These are phyloP conservation scores for Pygmarrhopalites habei DNA, from an alignment of 1,140 invertebrate genomes.

Conservation along the genomic window DNA sequence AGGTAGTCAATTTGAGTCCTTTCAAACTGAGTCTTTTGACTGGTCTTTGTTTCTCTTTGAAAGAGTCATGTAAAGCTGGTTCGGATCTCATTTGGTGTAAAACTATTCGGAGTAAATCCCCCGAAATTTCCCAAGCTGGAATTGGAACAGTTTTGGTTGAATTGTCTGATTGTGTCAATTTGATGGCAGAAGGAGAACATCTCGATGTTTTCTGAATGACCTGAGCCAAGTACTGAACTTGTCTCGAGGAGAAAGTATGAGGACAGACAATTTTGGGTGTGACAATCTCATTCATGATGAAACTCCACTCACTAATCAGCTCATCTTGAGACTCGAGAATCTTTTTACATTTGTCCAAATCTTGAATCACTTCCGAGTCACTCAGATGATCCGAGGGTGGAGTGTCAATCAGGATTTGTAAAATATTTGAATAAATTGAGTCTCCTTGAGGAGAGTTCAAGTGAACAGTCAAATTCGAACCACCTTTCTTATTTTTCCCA, in stretches of 20 bases:
- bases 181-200: slow-evolving; percentile 22
- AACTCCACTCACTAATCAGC: slow-evolving; percentile 23
- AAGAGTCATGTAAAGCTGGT: background rate
- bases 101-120: slow-evolving; percentile 35
- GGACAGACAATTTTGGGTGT: slow-evolving; percentile 34
- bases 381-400: slow-evolving; percentile 14
- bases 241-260: slow-evolving; percentile 32
- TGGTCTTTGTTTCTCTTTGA: slow-evolving; percentile 24
- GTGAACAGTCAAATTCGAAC: too few species aligned
- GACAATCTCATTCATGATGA: slow-evolving; percentile 18
- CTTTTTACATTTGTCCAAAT: slow-evolving; percentile 19
- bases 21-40: slow-evolving; percentile 17
- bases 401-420: slow-evolving; percentile 21
- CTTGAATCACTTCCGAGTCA: slow-evolving; percentile 17
- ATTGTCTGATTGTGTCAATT: background rate
- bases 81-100: slow-evolving; percentile 38
- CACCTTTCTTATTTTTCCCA: background rate
- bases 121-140: slow-evolving; percentile 36
- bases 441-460: slow-evolving; percentile 1
- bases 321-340: slow-evolving; percentile 32
- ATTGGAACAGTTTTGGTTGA: background rate
- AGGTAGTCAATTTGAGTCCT: slow-evolving; percentile 2
- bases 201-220: slow-evolving; percentile 18
- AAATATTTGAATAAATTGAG: slow-evolving; percentile 31
- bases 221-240: slow-evolving; percentile 32